Evolutionary conservation across 2,888 invertebrate genomes (phyloP).

Genomic region (Clepsis dumicolana): DNA sequence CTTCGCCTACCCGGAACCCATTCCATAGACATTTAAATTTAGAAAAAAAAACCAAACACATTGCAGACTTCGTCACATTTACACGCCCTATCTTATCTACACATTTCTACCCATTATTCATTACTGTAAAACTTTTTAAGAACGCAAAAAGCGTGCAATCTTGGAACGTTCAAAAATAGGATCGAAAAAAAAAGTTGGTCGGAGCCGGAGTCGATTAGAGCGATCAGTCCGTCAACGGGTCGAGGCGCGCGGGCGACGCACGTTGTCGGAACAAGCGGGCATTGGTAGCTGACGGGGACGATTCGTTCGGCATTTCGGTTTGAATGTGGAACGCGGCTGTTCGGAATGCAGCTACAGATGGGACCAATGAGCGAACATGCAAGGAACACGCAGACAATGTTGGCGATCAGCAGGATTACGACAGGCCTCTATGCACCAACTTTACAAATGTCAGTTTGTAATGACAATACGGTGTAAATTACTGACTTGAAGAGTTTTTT

Average conservation of each 20-base stretch:
- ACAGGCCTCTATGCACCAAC: too few species aligned
- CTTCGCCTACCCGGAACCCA: conserved; percentile 33
- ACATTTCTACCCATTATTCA: conserved; percentile 58
- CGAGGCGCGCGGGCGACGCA: conserved; percentile 38
- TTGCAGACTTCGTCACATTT: conserved; percentile 58
- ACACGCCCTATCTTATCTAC: conserved; percentile 69
- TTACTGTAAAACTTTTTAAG: conserved; percentile 47
- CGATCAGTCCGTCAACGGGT: conserved; percentile 43
- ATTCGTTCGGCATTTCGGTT: conserved; percentile 41
- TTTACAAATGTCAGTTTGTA: too few species aligned
- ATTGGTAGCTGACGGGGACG: conserved; percentile 37
- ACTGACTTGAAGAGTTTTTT: too few species aligned
- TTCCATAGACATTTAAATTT: conserved; percentile 5
- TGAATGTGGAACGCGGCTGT: conserved; percentile 43
- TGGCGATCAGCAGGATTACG: conserved; percentile 31
- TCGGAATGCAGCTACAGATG: conserved; percentile 43
- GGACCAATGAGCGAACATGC: conserved; percentile 8
- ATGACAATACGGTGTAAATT: too few species aligned
- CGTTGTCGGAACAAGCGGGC: conserved; percentile 36
- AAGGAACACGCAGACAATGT: conserved; percentile 16
- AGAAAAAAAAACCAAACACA: conserved; percentile 55
- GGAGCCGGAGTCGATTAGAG: conserved; percentile 41
- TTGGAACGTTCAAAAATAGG: conserved; percentile 42
- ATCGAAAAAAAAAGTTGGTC: conserved; percentile 37
- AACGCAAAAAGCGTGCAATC: conserved; percentile 43